A percentile compares a stretch with the other conserved stretches of the same genome.
These are phyloP conservation scores for Papilio polytes DNA, from an alignment of 1,140 invertebrate genomes.

Conservation along the genomic window DNA sequence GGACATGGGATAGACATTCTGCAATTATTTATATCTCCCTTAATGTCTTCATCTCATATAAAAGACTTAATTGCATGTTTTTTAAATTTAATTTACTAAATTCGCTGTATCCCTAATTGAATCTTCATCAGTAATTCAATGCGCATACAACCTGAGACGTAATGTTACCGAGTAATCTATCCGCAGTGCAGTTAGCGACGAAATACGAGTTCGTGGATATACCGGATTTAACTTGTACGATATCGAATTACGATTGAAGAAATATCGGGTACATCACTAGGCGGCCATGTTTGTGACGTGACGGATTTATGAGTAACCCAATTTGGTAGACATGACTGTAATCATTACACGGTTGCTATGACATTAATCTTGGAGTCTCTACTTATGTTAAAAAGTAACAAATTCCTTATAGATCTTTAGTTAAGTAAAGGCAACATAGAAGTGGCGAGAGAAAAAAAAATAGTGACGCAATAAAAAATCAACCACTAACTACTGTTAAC, in stretches of 20 bases:
- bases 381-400: not conserved
- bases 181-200: slow-evolving; percentile 1
- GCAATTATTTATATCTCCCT: no score
- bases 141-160: not conserved
- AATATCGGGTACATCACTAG: not conserved
- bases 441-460: no score
- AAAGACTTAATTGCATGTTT: not conserved
- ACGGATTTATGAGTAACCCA: slow-evolving; percentile 1
- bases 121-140: not conserved
- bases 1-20: not conserved
- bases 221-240: not conserved
- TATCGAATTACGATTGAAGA: not conserved
- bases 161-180: not conserved
- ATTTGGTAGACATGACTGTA: slow-evolving; percentile 7
- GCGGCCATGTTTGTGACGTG: not conserved
- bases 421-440: not conserved
- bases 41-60: no score
- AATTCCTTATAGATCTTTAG: not conserved
- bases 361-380: not conserved
- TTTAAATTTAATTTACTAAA: not conserved
- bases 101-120: not conserved
- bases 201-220: not conserved
- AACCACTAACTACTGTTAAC: not conserved
- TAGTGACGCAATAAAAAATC: no score
- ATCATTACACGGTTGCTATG: not conserved